Conservation (phyloP, 2,888 invertebrate species). For the Cyaniris semiargus region DNA sequence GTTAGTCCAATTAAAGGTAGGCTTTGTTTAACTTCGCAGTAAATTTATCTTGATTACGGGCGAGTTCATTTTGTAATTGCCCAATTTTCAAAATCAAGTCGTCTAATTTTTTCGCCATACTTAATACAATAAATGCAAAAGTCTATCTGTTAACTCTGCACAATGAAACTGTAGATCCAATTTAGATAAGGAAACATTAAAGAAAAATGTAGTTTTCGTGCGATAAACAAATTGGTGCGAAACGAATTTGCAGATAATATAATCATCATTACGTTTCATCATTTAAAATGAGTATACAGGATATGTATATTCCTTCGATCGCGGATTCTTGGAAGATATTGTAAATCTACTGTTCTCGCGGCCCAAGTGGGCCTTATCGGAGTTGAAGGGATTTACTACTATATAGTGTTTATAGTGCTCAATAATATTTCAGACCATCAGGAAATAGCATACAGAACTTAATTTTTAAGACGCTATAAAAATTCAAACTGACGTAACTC, state of each 20-base stretch:
- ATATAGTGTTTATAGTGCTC: too few species aligned
- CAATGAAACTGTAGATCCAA: background rate
- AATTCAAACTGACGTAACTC: slow-evolving; percentile 14
- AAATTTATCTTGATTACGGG: background rate
- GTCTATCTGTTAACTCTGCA: background rate
- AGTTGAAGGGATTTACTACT: too few species aligned
- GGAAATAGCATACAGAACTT: background rate
- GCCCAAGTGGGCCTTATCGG: too few species aligned
- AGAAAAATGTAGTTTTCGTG: too few species aligned
- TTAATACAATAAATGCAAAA: background rate
- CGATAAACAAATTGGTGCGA: too few species aligned
- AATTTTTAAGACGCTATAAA: background rate
- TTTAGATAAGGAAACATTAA: background rate
- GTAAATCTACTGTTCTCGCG: too few species aligned
- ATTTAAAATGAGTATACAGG: too few species aligned
- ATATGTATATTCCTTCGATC: too few species aligned
- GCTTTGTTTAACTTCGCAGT: slow-evolving; percentile 1
- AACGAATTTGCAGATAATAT: too few species aligned
- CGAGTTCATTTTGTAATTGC: background rate
- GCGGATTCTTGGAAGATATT: too few species aligned
- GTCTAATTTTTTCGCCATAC: too few species aligned
- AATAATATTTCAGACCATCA: background rate
- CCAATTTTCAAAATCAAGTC: background rate
- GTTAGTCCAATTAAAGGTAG: slow-evolving; percentile 9
- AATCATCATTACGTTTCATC: too few species aligned